Evolutionary conservation across 2,888 invertebrate genomes (phyloP), one percentile per base, ranked within the genome.

Genomic region (Neuroscelio doddi): DNA sequence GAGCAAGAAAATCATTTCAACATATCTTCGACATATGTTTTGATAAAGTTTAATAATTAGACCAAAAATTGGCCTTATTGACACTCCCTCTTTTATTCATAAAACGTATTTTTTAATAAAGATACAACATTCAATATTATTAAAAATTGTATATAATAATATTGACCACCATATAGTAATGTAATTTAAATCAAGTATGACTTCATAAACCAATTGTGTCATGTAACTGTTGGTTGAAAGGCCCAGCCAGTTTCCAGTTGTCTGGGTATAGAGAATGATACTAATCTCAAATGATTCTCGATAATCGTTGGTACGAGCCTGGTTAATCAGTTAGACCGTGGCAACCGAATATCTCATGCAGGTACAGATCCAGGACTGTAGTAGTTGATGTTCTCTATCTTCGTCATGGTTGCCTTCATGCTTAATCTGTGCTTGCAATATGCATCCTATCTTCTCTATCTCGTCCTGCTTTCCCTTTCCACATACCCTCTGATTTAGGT

Each of bases 401-500:
- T 49, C 49, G 42, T 64, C 56, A 39, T 50, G 29, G 30, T 34
- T 47, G 50, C 56, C 39, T 46, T 46, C 42, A 26, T 42, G 44
- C 53, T 49, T 64, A 32, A 53, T 52, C 57, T 39, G 36, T 15
- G 42, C 34, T 32, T 42, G 61, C 61, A 65, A 65, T 68, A 62
- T 68, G 68, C 56, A 67, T 29, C 30, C 53, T 63, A 58, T 71
- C 59, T 47, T 53, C 44, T 57, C 57, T 59, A 53, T 65, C 70
- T 62, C 57, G 44, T 69, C 57, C 50, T 21, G 45, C 59, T 47
- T 56, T 58, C 47, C 41, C 49, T 45, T 57, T 58, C 51, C 36
- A 56, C 57, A 55, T 69, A 67, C 68, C 66, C 72, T 72, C 78
- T 79, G 78, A 79, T 81, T 80, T 77, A 78, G 79, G 74, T 76